Evolutionary conservation across 2,888 invertebrate species (phyloP), one percentile per base, ranked within the genome.

Genomic region (Epinotia ramella): DNA sequence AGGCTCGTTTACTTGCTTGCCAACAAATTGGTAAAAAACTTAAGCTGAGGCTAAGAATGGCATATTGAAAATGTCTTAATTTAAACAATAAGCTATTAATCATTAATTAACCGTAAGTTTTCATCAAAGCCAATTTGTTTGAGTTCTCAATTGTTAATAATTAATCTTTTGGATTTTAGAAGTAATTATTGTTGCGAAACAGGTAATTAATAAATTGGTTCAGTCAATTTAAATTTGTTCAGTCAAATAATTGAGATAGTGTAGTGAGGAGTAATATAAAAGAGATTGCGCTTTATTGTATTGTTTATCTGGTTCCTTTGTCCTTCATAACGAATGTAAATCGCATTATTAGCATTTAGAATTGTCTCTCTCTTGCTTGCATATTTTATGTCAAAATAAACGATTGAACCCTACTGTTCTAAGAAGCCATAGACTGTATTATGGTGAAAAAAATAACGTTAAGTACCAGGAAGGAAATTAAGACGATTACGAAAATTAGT

Each of bases 191-290:
- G 24, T 73, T 40, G 40, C 67, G 18, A 6, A 44, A 7, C 56
- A 64, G 67, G 24, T 62, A 62, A 68, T 67, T 73, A 68, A 62
- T 11, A 24, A 62, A 73, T 73, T 73, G 68, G 44, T 53, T 53
- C 40, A n/a, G 24, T n/a, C 53, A 53, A 49, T 9, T 5, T 11
- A 24, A 62, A 73, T 73, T 73, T 73, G 44, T 53, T 53, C 40
- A n/a, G 24, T n/a, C 53, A 53, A 49, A 1, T 5, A 16, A 49
- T 49, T 49, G 3, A 49, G 49, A 16, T 16, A 16, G 49, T 49
- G 49, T 3, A 4, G 49, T 49, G 16, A 49, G 49, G 13, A 4
- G 49, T 49, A 49, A 49, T 13, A 16, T 5, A 49, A 16, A 49
- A 16, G 16, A 16, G 13, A 49, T 0, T 5, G 16, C 49, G 49